These are phyloP conservation scores for Eurytoma adleriae DNA, from an alignment of 2,888 invertebrate genomes.

Conservation along the genomic window DNA sequence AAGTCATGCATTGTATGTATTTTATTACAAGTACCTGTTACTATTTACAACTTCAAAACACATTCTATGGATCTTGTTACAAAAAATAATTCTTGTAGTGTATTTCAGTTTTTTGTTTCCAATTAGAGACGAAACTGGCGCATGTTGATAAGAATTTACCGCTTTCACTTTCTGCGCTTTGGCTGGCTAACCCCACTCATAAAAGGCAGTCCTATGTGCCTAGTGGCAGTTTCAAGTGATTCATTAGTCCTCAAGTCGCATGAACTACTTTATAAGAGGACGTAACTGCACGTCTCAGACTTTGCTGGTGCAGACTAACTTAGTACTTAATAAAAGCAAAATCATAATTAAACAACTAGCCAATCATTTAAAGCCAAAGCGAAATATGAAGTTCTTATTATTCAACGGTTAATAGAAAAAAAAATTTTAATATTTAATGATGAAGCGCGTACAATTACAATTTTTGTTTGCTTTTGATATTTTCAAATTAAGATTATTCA, in stretches of 20 bases:
- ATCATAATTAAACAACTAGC: slow-evolving; percentile 12
- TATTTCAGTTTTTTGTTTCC: slow-evolving; percentile 29
- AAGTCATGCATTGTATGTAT: slow-evolving; percentile 62
- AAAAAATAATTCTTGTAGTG: slow-evolving; percentile 70
- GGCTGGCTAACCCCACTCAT: slow-evolving; percentile 24
- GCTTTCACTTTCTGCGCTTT: slow-evolving; percentile 24
- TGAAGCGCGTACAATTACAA: slow-evolving; percentile 20
- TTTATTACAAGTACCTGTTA: slow-evolving; percentile 72
- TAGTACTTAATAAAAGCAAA: background rate
- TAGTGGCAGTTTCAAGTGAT: slow-evolving; percentile 38
- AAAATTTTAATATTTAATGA: slow-evolving; percentile 38
- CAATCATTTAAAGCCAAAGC: slow-evolving; percentile 17
- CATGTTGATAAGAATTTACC: slow-evolving; percentile 42
- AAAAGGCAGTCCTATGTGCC: slow-evolving; percentile 31
- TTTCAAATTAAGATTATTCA: slow-evolving; percentile 59
- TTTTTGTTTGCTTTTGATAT: slow-evolving; percentile 18
- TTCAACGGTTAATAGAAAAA: slow-evolving; percentile 19
- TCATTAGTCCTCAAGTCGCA: slow-evolving; percentile 24
- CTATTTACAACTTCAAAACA: slow-evolving; percentile 58
- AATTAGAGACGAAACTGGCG: slow-evolving; percentile 31
- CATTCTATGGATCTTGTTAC: slow-evolving; percentile 70
- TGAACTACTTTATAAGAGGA: slow-evolving; percentile 6
- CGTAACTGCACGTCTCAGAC: slow-evolving; percentile 3
- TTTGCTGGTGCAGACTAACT: background rate
- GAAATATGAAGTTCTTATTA: slow-evolving; percentile 24